Percentiles rank a stretch among this genome's conserved stretches.
Conservation (phyloP, 2,113 vertebrate species). For the Corythoichthys haematopterus region DNA sequence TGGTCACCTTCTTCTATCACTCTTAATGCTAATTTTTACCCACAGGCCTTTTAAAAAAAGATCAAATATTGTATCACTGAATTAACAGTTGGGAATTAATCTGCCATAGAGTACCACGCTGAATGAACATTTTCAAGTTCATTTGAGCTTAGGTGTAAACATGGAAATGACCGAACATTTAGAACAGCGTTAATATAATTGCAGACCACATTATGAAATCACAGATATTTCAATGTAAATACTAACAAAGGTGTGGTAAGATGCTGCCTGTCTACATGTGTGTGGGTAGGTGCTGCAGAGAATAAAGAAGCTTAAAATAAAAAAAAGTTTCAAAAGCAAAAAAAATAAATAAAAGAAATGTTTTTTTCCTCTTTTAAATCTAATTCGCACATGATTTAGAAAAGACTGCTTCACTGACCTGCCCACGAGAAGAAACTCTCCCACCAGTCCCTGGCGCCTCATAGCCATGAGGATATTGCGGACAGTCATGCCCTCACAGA, state of each 20-base stretch:
- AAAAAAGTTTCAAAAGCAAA: not conserved
- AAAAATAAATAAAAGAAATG: not conserved
- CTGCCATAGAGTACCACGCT: no score
- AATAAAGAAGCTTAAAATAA: not conserved
- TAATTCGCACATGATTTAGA: not conserved
- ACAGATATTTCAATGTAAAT: not conserved
- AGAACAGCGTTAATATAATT: no score
- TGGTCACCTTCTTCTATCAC: not conserved
- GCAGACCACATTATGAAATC: not conserved
- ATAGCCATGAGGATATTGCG: slow-evolving; percentile 96
- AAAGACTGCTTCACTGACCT: slow-evolving; percentile 78
- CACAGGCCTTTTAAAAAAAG: no score
- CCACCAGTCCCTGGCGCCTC: slow-evolving; percentile 85
- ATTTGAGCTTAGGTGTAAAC: no score
- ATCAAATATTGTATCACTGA: no score
- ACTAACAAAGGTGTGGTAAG: not conserved
- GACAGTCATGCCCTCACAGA: slow-evolving; percentile 98
- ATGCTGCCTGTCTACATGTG: not conserved
- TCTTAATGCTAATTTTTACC: not conserved
- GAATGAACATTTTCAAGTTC: no score
- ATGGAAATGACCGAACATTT: no score
- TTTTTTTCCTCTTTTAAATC: not conserved
- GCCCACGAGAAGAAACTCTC: slow-evolving; percentile 91
- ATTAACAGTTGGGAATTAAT: no score
- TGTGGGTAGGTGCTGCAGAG: not conserved